phyloP scores from a whole-genome alignment of 2,113 vertebrate genomes.

The Ploceus nigricollis region DNA sequence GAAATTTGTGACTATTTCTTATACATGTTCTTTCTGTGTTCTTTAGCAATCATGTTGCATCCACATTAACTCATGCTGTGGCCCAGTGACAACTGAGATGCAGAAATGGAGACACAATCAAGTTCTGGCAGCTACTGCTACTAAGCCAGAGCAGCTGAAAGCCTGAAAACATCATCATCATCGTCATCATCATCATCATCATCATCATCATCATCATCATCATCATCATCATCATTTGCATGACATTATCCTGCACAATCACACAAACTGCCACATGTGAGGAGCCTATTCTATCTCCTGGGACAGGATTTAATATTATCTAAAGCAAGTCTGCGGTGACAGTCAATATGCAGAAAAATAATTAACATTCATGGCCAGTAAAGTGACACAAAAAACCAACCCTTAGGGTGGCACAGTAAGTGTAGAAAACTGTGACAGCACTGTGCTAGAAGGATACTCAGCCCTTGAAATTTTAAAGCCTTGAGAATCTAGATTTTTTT shows the following conservation, averaged over 20 bases:
- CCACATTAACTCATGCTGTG: neutral
- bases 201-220: neutral
- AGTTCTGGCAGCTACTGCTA: neutral
- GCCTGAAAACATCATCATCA: neutral
- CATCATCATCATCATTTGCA: neutral
- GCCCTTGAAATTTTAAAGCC: neutral
- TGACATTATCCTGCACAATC: neutral
- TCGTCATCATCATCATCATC: neutral
- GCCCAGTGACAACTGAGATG: neutral
- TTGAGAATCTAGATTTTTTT: neutral
- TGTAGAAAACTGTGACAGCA: neutral
- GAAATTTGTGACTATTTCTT: neutral
- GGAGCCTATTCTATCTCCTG: neutral
- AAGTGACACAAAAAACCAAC: neutral
- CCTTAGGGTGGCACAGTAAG: neutral
- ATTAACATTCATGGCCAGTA: neutral
- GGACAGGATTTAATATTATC: neutral
- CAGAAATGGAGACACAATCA: neutral
- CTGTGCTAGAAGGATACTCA: neutral
- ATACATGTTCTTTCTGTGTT: neutral
- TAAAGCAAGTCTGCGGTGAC: neutral
- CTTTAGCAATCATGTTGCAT: neutral
- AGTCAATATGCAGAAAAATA: neutral
- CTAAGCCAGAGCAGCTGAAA: neutral
- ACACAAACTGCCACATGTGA: neutral